A percentile compares a stretch with the other conserved stretches of the same genome.
Conservation (phyloP, 2,888 invertebrate species). For the Synanthedon andrenaeformis region DNA sequence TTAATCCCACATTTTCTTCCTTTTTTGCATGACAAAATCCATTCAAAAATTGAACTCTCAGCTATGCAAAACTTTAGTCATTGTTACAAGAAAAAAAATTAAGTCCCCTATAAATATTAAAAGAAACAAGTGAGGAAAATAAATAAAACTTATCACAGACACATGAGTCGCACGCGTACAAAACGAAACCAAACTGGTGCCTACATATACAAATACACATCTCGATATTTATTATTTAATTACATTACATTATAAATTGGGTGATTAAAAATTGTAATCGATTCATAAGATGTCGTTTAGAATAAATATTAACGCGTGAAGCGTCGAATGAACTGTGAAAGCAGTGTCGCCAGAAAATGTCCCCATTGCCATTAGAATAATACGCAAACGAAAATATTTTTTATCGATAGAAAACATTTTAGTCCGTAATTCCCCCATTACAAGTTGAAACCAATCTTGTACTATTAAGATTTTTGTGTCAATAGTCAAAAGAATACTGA, state of each 20-base stretch:
- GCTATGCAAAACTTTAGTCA: slow-evolving; percentile 43
- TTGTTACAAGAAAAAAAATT: slow-evolving; percentile 22
- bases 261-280: slow-evolving; percentile 33
- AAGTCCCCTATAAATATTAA: slow-evolving; percentile 25
- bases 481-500: background rate
- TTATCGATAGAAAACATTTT: too few relatives aligned
- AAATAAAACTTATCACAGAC: slow-evolving; percentile 65
- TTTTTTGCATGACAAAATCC: too few relatives aligned
- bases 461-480: too few relatives aligned
- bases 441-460: too few relatives aligned
- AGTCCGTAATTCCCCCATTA: too few relatives aligned
- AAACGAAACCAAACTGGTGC: slow-evolving; percentile 50
- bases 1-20: too few relatives aligned
- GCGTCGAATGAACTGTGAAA: slow-evolving; percentile 16
- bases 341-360: too few relatives aligned
- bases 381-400: too few relatives aligned
- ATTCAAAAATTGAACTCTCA: too few relatives aligned
- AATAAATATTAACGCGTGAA: slow-evolving; percentile 14
- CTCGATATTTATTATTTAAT: slow-evolving; percentile 15
- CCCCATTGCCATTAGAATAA: too few relatives aligned
- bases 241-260: slow-evolving; percentile 9
- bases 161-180: slow-evolving; percentile 53
- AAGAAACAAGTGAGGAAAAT: slow-evolving; percentile 27
- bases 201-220: slow-evolving; percentile 1
- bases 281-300: slow-evolving; percentile 49